These are phyloP conservation scores for Andricus curvator DNA, from an alignment of 2,888 invertebrate genomes.

Conservation along the genomic window DNA sequence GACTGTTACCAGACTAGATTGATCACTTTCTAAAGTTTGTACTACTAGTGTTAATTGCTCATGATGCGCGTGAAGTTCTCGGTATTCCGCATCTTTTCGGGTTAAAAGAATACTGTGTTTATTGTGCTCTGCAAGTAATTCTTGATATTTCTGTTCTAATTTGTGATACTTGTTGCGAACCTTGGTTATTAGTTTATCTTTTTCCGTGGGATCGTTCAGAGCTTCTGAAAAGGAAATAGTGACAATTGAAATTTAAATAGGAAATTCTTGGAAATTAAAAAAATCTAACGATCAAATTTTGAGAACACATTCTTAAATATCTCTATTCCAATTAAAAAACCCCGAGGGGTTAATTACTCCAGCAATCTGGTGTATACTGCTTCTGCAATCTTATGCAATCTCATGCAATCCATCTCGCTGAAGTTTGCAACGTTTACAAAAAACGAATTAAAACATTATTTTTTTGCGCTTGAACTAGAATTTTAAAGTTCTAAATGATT, in stretches of 20 bases:
- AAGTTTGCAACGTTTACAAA: too few species aligned
- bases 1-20: conserved; percentile 53
- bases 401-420: too few species aligned
- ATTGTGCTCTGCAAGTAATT: conserved; percentile 57
- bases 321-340: too few species aligned
- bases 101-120: conserved; percentile 59
- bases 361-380: too few species aligned
- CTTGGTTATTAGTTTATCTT: conserved; percentile 60
- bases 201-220: conserved; percentile 61
- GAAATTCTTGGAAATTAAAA: too few species aligned
- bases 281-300: too few species aligned
- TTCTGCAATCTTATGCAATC: too few species aligned
- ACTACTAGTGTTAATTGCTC: conserved; percentile 62
- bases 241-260: neutral
- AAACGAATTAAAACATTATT: too few species aligned
- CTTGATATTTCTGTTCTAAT: conserved; percentile 63
- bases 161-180: conserved; percentile 64
- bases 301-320: too few species aligned
- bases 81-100: conserved; percentile 63
- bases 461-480: too few species aligned
- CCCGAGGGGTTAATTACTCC: too few species aligned
- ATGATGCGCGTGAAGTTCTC: conserved; percentile 60
- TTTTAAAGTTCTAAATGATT: too few species aligned
- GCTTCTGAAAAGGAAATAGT: conserved; percentile 49
- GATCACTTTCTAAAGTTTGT: conserved; percentile 63